A percentile compares a stretch with the other conserved stretches of the same genome.
These are phyloP conservation scores for Pseudomyrmex flavicornis DNA, from an alignment of 1,140 invertebrate species.

Conservation along the genomic window DNA sequence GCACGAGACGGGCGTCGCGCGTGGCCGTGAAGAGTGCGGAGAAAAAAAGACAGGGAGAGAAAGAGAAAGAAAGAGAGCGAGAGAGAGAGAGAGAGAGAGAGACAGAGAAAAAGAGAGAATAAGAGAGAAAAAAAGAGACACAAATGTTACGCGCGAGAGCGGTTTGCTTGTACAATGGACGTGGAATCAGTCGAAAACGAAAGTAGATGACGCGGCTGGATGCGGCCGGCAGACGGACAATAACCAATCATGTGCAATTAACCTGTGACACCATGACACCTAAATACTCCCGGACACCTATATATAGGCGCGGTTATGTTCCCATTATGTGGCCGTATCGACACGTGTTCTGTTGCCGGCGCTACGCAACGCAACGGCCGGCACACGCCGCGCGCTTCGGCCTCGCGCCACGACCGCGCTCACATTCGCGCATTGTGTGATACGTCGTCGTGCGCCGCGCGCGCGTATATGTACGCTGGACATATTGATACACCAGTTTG, in stretches of 20 bases:
- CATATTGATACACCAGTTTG: conserved; percentile 73
- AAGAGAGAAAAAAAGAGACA: conserved; percentile 23
- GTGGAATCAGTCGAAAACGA: conserved; percentile 66
- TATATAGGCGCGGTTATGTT: conserved; percentile 79
- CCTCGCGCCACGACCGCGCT: conserved; percentile 53
- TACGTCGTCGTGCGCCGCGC: conserved; percentile 64
- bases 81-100: neutral
- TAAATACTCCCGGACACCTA: conserved; percentile 79
- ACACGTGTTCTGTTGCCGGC: conserved; percentile 80
- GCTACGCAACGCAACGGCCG: conserved; percentile 60
- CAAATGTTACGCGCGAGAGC: conserved; percentile 11
- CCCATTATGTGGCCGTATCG: conserved; percentile 83
- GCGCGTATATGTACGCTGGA: conserved; percentile 67
- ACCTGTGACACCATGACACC: conserved; percentile 82
- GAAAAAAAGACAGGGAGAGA: conserved; percentile 21
- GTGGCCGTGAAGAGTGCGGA: conserved; percentile 40
- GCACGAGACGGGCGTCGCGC: conserved; percentile 45
- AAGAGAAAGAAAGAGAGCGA: conserved; percentile 40
- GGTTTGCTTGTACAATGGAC: conserved; percentile 44
- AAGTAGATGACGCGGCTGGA: conserved; percentile 71
- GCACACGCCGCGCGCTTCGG: conserved; percentile 47
- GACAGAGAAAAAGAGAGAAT: conserved; percentile 14
- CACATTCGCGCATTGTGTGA: conserved; percentile 75
- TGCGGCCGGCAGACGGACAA: conserved; percentile 74
- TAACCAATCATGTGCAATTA: conserved; percentile 84